These are phyloP conservation scores for Chaetophractus vellerosus DNA, from an alignment of 2,797 vertebrate species.

Conservation along the genomic window DNA sequence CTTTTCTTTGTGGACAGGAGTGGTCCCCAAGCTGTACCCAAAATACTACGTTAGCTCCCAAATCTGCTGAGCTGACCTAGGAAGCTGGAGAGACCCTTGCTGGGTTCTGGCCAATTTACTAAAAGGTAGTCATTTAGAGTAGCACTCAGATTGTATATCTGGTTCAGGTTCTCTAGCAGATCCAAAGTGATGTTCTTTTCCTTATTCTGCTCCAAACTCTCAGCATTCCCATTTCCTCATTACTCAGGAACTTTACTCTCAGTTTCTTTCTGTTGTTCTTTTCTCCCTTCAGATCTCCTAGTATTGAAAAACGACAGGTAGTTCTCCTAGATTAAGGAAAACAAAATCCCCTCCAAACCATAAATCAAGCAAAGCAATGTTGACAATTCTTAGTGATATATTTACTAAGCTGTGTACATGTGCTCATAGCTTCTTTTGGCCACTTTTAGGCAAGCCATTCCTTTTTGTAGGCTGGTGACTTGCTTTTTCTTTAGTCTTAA, in stretches of 20 bases:
- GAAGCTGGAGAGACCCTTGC: neutral
- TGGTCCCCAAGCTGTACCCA: neutral
- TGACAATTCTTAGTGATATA: neutral
- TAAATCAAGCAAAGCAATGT: neutral
- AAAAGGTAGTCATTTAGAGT: neutral
- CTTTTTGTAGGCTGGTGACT: neutral
- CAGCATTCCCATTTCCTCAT: neutral
- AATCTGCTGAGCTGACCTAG: neutral
- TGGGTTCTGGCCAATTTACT: neutral
- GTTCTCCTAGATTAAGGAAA: conserved; percentile 3
- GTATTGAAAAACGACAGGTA: conserved; percentile 7
- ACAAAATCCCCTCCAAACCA: neutral
- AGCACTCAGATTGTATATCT: neutral
- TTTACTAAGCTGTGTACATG: neutral
- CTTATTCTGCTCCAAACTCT: neutral
- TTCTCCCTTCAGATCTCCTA: neutral
- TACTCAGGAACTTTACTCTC: neutral
- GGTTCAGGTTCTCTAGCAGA: neutral
- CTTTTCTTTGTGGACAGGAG: neutral
- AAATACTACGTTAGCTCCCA: neutral
- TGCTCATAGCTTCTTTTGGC: neutral
- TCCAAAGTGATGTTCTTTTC: neutral
- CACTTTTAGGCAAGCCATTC: neutral
- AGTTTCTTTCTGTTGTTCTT: neutral
- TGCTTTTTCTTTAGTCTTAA: neutral